phyloP scores from a whole-genome alignment of 1,140 invertebrate species.

The Trichonephila clavipes region DNA sequence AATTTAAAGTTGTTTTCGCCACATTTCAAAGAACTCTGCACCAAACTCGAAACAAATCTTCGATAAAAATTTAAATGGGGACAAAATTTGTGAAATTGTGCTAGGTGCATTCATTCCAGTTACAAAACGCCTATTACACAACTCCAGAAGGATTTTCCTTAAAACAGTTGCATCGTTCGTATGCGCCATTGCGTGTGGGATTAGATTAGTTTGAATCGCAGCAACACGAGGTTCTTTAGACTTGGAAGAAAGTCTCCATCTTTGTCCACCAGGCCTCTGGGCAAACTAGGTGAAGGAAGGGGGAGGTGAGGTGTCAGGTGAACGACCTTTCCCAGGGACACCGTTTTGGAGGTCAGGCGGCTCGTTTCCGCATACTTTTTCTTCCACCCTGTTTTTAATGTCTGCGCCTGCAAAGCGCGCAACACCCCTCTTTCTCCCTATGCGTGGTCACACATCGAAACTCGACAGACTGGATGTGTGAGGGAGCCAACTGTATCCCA shows the following conservation, averaged over 20 bases:
- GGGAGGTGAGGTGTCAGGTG: conserved; percentile 42
- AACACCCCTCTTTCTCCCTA: neutral
- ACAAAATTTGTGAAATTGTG: no score
- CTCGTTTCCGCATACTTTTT: conserved; percentile 73
- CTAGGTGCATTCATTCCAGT: no score
- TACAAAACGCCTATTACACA: no score
- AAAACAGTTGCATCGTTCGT: no score
- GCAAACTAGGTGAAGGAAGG: neutral
- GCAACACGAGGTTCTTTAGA: no score
- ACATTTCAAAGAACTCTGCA: no score
- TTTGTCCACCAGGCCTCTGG: neutral
- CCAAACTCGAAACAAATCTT: no score
- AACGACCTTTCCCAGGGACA: conserved; percentile 64
- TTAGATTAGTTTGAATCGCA: no score
- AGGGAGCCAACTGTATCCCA: neutral
- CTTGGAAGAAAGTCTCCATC: neutral
- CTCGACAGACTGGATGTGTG: neutral
- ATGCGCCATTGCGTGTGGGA: no score
- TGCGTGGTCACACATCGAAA: neutral
- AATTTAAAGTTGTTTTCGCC: no score
- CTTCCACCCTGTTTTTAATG: conserved; percentile 52
- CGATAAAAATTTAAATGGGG: no score
- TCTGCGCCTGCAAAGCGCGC: conserved; percentile 30
- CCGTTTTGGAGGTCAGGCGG: conserved; percentile 66
- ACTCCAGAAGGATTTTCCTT: no score